Percentiles rank a stretch among this genome's conserved stretches.
phyloP scores from a whole-genome alignment of 2,888 invertebrate species.

The Alloscopus bannaensis region DNA sequence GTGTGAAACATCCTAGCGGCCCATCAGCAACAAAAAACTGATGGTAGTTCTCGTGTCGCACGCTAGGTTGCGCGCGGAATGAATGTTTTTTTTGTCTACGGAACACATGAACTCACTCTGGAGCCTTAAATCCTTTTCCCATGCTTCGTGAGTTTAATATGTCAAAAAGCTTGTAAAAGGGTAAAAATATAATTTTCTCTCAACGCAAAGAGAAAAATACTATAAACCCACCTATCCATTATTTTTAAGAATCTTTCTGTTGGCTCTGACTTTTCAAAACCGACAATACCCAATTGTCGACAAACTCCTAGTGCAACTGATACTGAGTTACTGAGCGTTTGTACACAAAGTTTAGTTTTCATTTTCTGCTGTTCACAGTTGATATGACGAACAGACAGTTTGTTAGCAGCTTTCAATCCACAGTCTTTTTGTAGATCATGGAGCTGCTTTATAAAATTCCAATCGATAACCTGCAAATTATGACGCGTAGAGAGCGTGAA shows the following conservation, averaged over 20 bases:
- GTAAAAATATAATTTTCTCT: neutral
- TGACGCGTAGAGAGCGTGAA: too few relatives aligned
- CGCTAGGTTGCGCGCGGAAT: too few relatives aligned
- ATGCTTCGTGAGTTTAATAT: too few relatives aligned
- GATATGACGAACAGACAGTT: constrained; percentile 29
- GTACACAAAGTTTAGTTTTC: constrained; percentile 33
- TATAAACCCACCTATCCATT: neutral
- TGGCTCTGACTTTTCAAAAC: constrained; percentile 5
- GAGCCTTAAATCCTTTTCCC: too few relatives aligned
- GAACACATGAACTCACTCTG: too few relatives aligned
- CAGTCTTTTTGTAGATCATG: neutral
- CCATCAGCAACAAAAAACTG: too few relatives aligned
- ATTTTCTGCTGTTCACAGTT: constrained; percentile 43
- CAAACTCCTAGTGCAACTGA: constrained; percentile 22
- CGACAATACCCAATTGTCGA: neutral
- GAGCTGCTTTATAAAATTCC: neutral
- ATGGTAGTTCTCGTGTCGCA: too few relatives aligned
- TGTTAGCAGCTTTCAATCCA: constrained; percentile 36
- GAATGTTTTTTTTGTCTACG: too few relatives aligned
- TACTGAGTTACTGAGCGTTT: constrained; percentile 22
- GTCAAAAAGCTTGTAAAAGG: too few relatives aligned
- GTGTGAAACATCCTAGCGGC: too few relatives aligned
- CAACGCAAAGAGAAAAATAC: neutral
- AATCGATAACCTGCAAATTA: too few relatives aligned
- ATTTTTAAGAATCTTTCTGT: constrained; percentile 14